These are phyloP conservation scores for Stomatorhinus walkeri DNA, from an alignment of 2,797 vertebrate genomes.

Conservation along the genomic window DNA sequence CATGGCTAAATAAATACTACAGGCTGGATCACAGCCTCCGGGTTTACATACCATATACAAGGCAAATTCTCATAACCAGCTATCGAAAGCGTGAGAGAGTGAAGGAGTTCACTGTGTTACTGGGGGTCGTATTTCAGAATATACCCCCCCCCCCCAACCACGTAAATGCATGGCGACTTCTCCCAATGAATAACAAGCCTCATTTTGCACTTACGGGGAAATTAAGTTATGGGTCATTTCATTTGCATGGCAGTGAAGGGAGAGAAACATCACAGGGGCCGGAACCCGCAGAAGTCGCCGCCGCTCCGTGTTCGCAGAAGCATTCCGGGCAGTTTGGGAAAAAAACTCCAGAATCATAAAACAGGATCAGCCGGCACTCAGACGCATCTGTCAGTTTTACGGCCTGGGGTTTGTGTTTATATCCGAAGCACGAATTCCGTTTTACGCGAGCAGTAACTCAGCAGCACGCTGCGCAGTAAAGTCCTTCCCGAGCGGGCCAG, in stretches of 20 bases:
- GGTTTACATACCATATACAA: not conserved
- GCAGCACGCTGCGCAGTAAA: not conserved
- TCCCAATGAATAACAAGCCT: conserved; percentile 6
- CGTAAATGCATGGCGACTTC: not conserved
- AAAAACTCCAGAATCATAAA: not conserved
- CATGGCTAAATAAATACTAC: not conserved
- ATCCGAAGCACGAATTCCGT: not conserved
- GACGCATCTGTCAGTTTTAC: not conserved
- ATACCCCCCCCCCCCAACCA: not conserved
- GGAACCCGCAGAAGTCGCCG: not conserved
- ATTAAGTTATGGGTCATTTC: conserved; percentile 13
- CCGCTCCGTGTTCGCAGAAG: not conserved
- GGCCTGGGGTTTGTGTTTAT: not conserved
- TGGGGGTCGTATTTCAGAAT: conserved; percentile 9
- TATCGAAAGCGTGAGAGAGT: not conserved
- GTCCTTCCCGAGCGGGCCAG: not conserved
- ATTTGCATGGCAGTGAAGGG: not conserved
- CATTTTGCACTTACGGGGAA: conserved; percentile 16
- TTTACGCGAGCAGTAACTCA: not conserved
- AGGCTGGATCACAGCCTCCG: not conserved
- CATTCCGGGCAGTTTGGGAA: not conserved
- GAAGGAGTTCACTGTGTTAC: not conserved
- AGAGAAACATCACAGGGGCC: not conserved
- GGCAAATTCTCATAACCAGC: not conserved
- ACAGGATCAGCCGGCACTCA: not conserved